These are phyloP conservation scores for Cenopis cana DNA, from an alignment of 2,888 invertebrate species.

Conservation along the genomic window DNA sequence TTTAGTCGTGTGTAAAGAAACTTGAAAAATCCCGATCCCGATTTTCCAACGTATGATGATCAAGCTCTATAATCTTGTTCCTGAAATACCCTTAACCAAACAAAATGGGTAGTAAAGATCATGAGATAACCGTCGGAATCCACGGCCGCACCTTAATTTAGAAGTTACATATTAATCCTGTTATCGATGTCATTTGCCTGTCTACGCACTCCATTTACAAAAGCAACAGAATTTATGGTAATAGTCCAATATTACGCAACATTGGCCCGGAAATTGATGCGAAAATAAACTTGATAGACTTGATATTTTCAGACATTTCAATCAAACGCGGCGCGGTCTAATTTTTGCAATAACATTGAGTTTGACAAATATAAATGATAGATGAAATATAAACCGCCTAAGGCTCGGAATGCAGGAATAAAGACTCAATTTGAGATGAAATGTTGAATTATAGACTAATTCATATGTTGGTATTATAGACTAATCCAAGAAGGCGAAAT, in stretches of 20 bases:
- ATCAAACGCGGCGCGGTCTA: constrained; percentile 13
- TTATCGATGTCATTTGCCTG: constrained; percentile 33
- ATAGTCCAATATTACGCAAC: constrained; percentile 29
- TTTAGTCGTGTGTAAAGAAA: too few relatives aligned
- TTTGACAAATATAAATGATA: constrained; percentile 6
- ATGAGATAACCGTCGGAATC: constrained; percentile 17
- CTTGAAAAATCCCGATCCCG: neutral
- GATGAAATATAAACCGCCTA: neutral
- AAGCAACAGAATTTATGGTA: constrained; percentile 25
- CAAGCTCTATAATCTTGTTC: neutral
- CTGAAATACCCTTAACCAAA: constrained; percentile 4
- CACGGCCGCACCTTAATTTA: constrained; percentile 2
- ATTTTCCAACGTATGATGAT: neutral
- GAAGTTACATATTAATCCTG: constrained; percentile 21
- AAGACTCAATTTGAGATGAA: neutral
- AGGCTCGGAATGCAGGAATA: too few relatives aligned
- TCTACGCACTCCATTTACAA: constrained; percentile 20
- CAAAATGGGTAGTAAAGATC: constrained; percentile 1
- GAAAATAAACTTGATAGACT: constrained; percentile 25
- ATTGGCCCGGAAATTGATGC: constrained; percentile 21
- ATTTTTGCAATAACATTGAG: neutral
- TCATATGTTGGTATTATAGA: too few relatives aligned
- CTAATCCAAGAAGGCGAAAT: too few relatives aligned
- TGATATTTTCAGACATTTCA: constrained; percentile 10
- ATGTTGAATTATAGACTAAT: too few relatives aligned